Evolutionary conservation across 92 coral and sea anemone species (phyloP), one percentile per base, ranked within the genome.

Genomic region (Micromussa lordhowensis): DNA sequence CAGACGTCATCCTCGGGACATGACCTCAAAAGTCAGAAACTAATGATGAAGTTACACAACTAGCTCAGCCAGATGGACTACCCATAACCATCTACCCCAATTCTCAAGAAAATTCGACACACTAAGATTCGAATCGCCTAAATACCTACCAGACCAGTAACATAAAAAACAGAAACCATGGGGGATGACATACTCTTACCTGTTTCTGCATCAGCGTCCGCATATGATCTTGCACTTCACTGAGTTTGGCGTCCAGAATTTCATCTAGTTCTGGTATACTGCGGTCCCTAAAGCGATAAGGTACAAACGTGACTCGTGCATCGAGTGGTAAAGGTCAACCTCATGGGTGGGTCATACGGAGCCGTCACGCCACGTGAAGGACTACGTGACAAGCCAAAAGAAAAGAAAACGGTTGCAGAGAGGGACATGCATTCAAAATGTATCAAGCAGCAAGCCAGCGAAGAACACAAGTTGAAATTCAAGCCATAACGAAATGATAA

Each of bases 221-320:
- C 96, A 97, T 93, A 86, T 91, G 95, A 58, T 96, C 99, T 64
- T 94, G 98, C 2, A 91, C 98, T 74, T 95, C 96, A 64, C 89
- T 84, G 5, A 95, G 90, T 87, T 90, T 94, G 84, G 94, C 94
- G 68, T 94, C 98, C 6, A 93, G 92, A 76, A 97, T 96, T n/a
- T 93, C 93, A 75, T 97, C 98, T 80, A 95, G 88, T 34, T 91
- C 94, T 61, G 99, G 99, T 73, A 97, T 93, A 83, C 99, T 97
- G 14, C 94, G 94, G 81, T 94, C 98, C 8, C 99, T 97, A 74
- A 74, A 72, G 36, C 19, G 77, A 73, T 7, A 30, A 38, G 12
- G 22, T 35, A 68, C 31, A 82, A 82, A 36, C 6, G 68, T 31
- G 38, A 80, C 22, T 55, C 40, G 21, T 30, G 68, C 5, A 58